phyloP scores from a whole-genome alignment of 2,113 vertebrate species.

The Malurus cyaneus region DNA sequence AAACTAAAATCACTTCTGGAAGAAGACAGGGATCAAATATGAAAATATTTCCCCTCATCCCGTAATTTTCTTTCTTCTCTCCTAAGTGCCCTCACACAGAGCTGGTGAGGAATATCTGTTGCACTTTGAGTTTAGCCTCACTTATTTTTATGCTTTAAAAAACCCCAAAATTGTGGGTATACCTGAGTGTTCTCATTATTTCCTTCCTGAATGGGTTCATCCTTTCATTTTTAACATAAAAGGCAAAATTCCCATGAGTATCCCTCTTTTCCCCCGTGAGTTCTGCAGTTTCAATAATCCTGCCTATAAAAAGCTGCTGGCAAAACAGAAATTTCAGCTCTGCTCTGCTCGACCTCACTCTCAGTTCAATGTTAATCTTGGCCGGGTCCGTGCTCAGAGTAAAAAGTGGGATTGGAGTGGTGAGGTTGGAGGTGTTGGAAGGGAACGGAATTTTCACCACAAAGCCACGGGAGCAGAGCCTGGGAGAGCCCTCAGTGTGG shows the following conservation, averaged over 20 bases:
- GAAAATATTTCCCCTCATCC: neutral
- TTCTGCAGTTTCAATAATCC: neutral
- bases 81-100: neutral
- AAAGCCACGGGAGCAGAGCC: neutral
- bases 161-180: neutral
- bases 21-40: neutral
- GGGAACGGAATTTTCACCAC: neutral
- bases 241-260: neutral
- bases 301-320: neutral
- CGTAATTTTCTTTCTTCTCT: neutral
- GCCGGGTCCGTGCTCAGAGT: accelerated
- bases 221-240: neutral
- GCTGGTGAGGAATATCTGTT: neutral
- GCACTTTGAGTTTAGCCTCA: neutral
- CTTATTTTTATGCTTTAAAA: neutral
- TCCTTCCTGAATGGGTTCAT: neutral
- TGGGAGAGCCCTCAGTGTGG: neutral
- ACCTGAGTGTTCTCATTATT: neutral
- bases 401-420: neutral
- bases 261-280: neutral
- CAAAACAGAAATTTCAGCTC: neutral
- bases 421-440: neutral
- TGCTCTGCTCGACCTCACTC: neutral
- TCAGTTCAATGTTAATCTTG: conserved; percentile 32
- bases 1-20: neutral